phyloP scores from a whole-genome alignment of 2,888 invertebrate species.

The Junonia oenone region DNA sequence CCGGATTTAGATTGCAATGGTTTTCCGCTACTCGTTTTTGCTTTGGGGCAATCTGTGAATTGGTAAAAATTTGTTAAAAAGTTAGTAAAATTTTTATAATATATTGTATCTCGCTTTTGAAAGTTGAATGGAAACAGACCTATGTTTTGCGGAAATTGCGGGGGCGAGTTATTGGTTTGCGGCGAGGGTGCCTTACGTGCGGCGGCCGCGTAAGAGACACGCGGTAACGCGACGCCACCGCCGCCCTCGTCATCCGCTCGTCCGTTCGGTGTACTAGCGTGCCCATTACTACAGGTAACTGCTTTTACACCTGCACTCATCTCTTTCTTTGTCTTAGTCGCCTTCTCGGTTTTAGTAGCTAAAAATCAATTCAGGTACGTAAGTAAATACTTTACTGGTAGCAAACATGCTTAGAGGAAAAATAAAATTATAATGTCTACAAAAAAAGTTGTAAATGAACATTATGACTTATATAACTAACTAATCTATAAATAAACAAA shows the following conservation, averaged over 20 bases:
- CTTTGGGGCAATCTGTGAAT: slow-evolving; percentile 58
- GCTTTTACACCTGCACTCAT: slow-evolving; percentile 46
- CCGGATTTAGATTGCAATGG: slow-evolving; percentile 47
- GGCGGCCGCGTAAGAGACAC: slow-evolving; percentile 69
- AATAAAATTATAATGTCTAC: too few relatives aligned
- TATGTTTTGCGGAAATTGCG: slow-evolving; percentile 57
- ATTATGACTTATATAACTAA: too few relatives aligned
- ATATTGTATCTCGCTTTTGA: not conserved
- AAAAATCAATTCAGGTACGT: too few relatives aligned
- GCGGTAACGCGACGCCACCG: slow-evolving; percentile 45
- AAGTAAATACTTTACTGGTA: too few relatives aligned
- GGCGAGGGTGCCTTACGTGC: slow-evolving; percentile 66
- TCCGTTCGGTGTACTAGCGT: slow-evolving; percentile 64
- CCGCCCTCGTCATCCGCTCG: slow-evolving; percentile 69
- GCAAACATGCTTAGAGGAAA: too few relatives aligned
- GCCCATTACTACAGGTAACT: slow-evolving; percentile 61
- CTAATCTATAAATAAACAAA: not conserved
- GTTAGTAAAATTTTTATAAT: not conserved
- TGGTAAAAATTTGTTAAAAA: not conserved
- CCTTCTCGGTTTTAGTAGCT: slow-evolving; percentile 63
- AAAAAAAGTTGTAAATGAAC: too few relatives aligned
- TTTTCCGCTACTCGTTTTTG: slow-evolving; percentile 53
- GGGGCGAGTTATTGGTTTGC: slow-evolving; percentile 51
- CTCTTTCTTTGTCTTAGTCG: slow-evolving; percentile 65
- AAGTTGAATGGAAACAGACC: slow-evolving; percentile 38